phyloP scores from a whole-genome alignment of 2,113 vertebrate genomes.

The Solenodon paradoxus region DNA sequence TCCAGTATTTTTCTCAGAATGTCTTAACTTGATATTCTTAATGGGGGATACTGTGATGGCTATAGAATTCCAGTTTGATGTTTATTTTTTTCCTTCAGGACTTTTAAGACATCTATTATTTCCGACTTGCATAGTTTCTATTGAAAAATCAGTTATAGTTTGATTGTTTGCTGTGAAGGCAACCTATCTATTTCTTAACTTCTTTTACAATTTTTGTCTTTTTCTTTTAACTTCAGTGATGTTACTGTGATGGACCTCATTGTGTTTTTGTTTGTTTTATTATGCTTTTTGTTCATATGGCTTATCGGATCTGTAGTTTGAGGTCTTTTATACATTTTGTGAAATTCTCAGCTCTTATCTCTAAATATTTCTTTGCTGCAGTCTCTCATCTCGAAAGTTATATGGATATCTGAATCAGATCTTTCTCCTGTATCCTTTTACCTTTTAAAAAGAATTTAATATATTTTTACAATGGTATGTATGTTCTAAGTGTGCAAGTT shows the following conservation, averaged over 20 bases:
- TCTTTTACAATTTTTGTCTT: neutral
- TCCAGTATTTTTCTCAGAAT: neutral
- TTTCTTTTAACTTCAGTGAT: neutral
- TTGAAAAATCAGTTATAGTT: neutral
- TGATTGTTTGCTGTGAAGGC: neutral
- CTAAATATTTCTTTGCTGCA: neutral
- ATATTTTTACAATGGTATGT: too few species aligned
- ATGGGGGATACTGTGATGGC: neutral
- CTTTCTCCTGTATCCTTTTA: neutral
- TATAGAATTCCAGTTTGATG: neutral
- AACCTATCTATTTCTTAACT: neutral
- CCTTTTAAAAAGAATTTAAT: too few species aligned
- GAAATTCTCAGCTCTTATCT: neutral
- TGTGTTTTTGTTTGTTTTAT: neutral
- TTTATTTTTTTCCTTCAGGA: neutral
- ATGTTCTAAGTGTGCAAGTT: too few species aligned
- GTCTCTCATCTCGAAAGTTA: neutral
- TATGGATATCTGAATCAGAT: too few species aligned
- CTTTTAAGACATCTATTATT: neutral
- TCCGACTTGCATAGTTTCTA: neutral
- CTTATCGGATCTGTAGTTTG: too few species aligned
- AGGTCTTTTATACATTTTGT: too few species aligned
- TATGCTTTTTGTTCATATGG: neutral
- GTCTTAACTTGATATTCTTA: neutral
- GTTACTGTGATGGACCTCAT: neutral